Percentiles rank a stretch among this genome's conserved stretches.
phyloP scores from a whole-genome alignment of 2,888 invertebrate species.

The Gryllus longicercus region DNA sequence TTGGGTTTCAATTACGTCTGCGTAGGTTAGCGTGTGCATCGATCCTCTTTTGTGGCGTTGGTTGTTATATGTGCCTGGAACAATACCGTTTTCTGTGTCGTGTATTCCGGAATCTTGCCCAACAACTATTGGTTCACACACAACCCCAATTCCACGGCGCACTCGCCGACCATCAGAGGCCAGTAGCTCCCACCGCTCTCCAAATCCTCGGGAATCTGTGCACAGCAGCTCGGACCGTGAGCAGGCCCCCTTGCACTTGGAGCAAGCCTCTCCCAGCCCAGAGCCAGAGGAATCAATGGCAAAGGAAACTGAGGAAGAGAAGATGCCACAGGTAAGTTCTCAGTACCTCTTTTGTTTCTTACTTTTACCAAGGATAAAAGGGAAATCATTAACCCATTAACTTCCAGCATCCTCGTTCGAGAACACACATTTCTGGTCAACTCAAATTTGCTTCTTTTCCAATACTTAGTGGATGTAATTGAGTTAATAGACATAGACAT shows the following conservation, averaged over 20 bases:
- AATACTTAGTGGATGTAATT: no score
- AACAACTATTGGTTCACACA: not conserved
- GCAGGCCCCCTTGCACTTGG: not conserved
- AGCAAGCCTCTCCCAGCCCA: conserved; percentile 23
- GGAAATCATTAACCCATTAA: no score
- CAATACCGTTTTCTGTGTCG: no score
- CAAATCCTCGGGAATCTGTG: conserved; percentile 51
- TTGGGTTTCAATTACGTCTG: not conserved
- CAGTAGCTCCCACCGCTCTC: conserved; percentile 41
- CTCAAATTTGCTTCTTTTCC: no score
- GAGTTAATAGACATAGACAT: no score
- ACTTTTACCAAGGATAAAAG: no score
- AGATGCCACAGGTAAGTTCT: not conserved
- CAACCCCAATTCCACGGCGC: not conserved
- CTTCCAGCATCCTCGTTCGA: no score
- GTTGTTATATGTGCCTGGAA: not conserved
- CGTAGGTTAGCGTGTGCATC: not conserved
- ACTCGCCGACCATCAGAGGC: conserved; percentile 11
- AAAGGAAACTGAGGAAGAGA: not conserved
- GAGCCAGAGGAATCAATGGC: not conserved
- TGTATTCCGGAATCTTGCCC: not conserved
- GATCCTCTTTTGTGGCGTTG: conserved; percentile 18
- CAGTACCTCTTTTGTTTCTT: no score
- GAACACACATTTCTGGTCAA: no score
- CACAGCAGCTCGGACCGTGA: conserved; percentile 51